Conservation (phyloP, 2,113 vertebrate genomes). For the Petroica traversi region DNA sequence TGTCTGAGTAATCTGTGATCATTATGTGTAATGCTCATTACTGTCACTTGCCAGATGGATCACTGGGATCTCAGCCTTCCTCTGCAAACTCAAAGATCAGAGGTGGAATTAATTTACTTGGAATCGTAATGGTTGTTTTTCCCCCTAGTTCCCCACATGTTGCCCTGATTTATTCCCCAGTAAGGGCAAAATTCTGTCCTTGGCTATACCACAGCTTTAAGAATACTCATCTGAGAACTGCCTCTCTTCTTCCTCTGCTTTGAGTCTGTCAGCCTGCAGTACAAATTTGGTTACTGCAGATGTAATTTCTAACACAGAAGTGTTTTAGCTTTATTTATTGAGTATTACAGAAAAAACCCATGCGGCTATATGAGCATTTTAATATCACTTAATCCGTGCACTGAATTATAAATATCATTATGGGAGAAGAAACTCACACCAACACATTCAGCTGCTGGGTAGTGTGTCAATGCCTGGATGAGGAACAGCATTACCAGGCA, state of each 20-base stretch:
- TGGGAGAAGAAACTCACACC: not conserved
- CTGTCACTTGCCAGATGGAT: conserved; percentile 32
- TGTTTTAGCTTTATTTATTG: not conserved
- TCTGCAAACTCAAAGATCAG: conserved; percentile 1
- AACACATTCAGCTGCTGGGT: not conserved
- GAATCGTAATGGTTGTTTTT: not conserved
- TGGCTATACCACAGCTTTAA: not conserved
- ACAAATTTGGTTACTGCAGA: not conserved
- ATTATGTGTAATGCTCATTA: not conserved
- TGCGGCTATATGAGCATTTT: not conserved
- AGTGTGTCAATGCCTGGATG: not conserved
- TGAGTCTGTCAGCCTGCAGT: not conserved
- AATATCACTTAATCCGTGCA: not conserved
- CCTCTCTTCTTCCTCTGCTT: not conserved
- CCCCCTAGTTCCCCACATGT: not conserved
- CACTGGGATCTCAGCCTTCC: not conserved
- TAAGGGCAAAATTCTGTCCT: not conserved
- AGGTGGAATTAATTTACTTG: conserved; percentile 14
- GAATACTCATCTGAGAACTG: not conserved
- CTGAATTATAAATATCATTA: not conserved
- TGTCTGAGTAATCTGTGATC: conserved; percentile 2
- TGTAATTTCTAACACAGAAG: not conserved
- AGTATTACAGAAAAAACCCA: not conserved
- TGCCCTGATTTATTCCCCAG: not conserved
- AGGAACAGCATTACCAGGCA: not conserved